Conservation (phyloP, 92 coral and sea anemone genomes). For the Phymanthus crucifer region DNA sequence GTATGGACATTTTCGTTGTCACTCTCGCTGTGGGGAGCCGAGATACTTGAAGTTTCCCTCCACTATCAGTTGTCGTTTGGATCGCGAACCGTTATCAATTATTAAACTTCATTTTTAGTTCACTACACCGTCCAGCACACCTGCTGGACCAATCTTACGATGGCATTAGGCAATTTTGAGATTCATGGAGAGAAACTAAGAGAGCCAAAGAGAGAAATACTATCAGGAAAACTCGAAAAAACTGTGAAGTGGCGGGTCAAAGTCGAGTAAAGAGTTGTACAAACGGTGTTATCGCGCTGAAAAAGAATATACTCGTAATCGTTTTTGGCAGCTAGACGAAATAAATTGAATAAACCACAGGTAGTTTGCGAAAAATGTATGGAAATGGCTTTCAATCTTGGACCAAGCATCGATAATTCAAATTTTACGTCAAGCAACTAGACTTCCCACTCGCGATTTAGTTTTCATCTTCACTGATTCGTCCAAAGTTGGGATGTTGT, state of each 20-base stretch:
- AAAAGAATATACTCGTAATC: background rate
- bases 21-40: background rate
- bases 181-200: background rate
- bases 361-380: background rate
- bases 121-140: background rate
- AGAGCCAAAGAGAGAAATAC: background rate
- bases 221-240: background rate
- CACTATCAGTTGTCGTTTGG: conserved; percentile 17
- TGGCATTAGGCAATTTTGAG: background rate
- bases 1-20: background rate
- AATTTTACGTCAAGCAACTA: background rate
- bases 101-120: conserved; percentile 11
- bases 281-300: background rate
- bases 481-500: background rate
- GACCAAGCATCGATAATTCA: background rate
- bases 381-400: background rate
- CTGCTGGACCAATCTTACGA: background rate
- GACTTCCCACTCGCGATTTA: background rate
- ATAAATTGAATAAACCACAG: conserved; percentile 6
- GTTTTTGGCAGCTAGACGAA: background rate
- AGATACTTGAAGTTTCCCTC: conserved; percentile 1
- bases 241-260: background rate
- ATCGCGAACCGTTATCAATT: conserved; percentile 12
- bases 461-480: background rate
- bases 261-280: background rate